Base-by-base conservation (phyloP, 2,888 invertebrate species). In the Lamellibrachia satsuma region DNA sequence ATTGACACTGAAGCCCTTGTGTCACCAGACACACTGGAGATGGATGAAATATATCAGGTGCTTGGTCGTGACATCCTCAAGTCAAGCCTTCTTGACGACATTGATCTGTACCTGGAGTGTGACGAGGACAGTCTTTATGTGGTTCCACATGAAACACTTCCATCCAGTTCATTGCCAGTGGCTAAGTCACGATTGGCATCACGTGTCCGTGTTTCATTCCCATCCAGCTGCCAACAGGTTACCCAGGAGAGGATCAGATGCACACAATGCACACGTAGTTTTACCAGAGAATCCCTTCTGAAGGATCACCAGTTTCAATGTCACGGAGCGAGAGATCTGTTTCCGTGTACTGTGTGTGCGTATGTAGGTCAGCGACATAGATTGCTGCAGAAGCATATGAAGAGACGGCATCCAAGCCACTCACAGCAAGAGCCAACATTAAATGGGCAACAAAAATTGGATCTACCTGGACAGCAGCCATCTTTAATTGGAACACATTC, bases 31-130 rank as follows among this genome's bases (percentile, higher is more conserved):
- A 15, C 75, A 15, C 75, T 75, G 75, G 75, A 75, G 75, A 75
- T 75, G n/a, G 75, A 75, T 22, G 75, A 75, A n/a, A 75, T 75
- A 15, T 75, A 75, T n/a, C 75, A 75, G 75, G 92, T 92, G 55
- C 92, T 92, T 52, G 92, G 92, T 27, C 55, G 91, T 8, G 92
- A 92, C 90, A 91, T 92, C n/a, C 90, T 92, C 15, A 91, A 57
- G n/a, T 92, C 92, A 9, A 92, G 92, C 52, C 92, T 92, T 27
- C 90, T 92, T 15, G 92, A 92, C 22, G 92, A 92, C 90, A 92
- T 92, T 9, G 92, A 91, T 75, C 52, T 92, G 90, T 92, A 92
- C 90, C 90, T 92, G 75, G 92, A 92, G 52, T 92, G 92, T 91
- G 92, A 92, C n/a, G 92, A 92, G n/a, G 92, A 92, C 52, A 91